Evolutionary conservation across 2,888 invertebrate species (phyloP), one percentile per base, ranked within the genome.

Genomic region (Strigamia crassipes): DNA sequence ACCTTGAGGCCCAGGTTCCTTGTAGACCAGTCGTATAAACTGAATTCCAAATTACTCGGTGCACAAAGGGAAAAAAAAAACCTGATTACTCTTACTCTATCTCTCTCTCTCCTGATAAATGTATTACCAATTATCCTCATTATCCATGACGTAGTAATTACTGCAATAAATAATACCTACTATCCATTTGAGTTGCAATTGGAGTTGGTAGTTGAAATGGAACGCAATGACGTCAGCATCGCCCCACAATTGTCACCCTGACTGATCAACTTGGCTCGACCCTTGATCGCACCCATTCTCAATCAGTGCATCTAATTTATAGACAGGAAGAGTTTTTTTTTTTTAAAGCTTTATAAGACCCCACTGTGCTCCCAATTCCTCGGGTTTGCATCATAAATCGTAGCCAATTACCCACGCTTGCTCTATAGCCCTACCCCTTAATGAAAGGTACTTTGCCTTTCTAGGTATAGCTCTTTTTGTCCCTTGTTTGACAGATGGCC

Each of bases 11-110:
- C 12, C 18, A 31, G 23, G 73, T 73, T 73, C 73, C 73, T 73
- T 73, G 73, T 73, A 73, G 73, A 73, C 73, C 73, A 73, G 73
- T 73, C 73, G 73, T 73, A 73, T 73, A 73, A 73, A 73, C 73
- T 73, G 73, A 73, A 73, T 73, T 73, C 73, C 27, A 73, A 73
- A 73, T 73, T 73, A 31, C 27, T 73, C 73, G 31, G 31, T 73
- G 73, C 73, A 73, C 73, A 73, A 73, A 73, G 73, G 73, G 31
- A 73, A 73, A 73, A 61, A 56, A 21, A 56, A 56, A 66, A 73
- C 31, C 73, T 73, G 73, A 73, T 73, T 73, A 73, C 73, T 73
- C 73, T 66, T 23, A 23, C 23, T 66, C 2, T 38, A 2, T 38
- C 38, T 38, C 27, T 66, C 66, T 23, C 10, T 66, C 66, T 66